Base-by-base conservation (phyloP, 2,797 vertebrate genomes). In the Garrulus glandarius region DNA sequence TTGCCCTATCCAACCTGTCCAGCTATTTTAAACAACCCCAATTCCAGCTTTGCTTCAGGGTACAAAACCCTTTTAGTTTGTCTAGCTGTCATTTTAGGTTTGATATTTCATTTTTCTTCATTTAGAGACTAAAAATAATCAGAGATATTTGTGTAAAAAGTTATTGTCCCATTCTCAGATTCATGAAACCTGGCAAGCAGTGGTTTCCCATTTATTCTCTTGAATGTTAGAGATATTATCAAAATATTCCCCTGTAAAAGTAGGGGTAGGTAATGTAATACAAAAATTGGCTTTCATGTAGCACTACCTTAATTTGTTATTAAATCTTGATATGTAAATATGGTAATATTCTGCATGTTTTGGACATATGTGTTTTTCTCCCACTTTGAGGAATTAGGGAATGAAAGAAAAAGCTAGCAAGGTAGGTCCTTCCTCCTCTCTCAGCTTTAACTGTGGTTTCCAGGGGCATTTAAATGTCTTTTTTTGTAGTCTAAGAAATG, bases 111-210 rank as follows among this genome's bases (percentile, higher is more conserved):
- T 90, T 97, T 94, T 88, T 90, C 57, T 81, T 94, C 55, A 81
- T 90, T 39, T 52, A 69, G 10, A 10, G 9, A 61, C 72, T 74
- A 92, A 94, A 95, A 96, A 81, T 93, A 93, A 71, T 11, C 44
- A 84, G 34, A 50, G 3, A 17, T 69, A 52, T 69, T 95, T 90
- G 26, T 49, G 13, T 70, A 81, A 69, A 19, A 59, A 65, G 23
- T 65, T 87, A 83, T 60, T 94, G 36, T 88, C 12, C 70, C 36
- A 19, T 70, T 87, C 21, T 27, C 24, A 94, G 55, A 78, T 84
- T 69, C 47, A 44, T n/a, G 46, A 84, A 92, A 50, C 12, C 55
- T 72, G 44, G 19, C 77, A 88, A 93, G 26, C 6, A 67, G 36
- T 29, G 32, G 15, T 57, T 90, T 19, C 65, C 9, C 12, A 15